phyloP scores from a whole-genome alignment of 1,140 invertebrate genomes.

The Sycobia sp. region DNA sequence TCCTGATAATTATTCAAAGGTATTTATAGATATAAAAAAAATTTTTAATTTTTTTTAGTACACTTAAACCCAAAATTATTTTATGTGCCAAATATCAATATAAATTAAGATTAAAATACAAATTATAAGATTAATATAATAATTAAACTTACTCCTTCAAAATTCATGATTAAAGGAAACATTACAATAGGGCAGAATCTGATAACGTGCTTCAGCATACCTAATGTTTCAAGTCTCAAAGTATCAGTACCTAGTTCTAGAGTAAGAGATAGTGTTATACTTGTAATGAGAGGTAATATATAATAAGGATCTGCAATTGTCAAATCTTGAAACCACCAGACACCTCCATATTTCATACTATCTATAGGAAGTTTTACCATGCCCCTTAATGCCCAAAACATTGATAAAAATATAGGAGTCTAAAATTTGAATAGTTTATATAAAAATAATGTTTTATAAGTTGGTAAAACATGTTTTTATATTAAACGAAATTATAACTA shows the following conservation, averaged over 20 bases:
- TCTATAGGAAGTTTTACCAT: conserved; percentile 90
- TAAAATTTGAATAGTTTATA: conserved; percentile 49
- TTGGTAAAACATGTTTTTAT: conserved; percentile 18
- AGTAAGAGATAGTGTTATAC: conserved; percentile 77
- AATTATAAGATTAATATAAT: background rate
- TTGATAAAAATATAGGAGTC: conserved; percentile 88
- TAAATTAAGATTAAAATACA: too few relatives aligned
- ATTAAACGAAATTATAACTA: conserved; percentile 22
- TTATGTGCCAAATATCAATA: too few relatives aligned
- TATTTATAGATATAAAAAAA: background rate
- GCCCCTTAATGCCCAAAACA: conserved; percentile 80
- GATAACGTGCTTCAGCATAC: conserved; percentile 75
- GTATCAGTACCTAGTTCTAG: conserved; percentile 86
- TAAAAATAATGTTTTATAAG: conserved; percentile 22
- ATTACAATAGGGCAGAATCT: conserved; percentile 79
- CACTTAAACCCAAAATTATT: too few relatives aligned
- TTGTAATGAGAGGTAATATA: conserved; percentile 83
- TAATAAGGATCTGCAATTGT: conserved; percentile 90
- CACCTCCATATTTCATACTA: conserved; percentile 85
- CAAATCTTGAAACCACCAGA: conserved; percentile 92
- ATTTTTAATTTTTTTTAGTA: background rate
- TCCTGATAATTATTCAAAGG: too few relatives aligned
- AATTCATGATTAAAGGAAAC: conserved; percentile 86
- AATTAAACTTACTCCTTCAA: conserved; percentile 74
- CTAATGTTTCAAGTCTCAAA: conserved; percentile 69